A percentile compares a stretch with the other conserved stretches of the same genome.
Evolutionary conservation across 2,113 vertebrate species (phyloP).

Genomic region (Elephantulus edwardii): DNA sequence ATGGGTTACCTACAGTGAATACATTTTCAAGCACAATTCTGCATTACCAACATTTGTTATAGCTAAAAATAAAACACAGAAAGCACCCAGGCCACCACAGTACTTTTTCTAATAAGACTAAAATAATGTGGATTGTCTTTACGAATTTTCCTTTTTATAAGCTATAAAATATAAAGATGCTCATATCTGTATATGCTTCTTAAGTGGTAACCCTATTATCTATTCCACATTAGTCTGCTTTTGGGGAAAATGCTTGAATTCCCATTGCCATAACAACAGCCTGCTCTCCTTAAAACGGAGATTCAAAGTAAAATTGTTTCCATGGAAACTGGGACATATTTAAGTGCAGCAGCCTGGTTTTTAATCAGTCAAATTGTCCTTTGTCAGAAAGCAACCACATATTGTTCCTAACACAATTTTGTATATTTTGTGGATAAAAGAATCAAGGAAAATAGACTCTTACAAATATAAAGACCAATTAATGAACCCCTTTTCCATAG

Average conservation of each 20-base stretch:
- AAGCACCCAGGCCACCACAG: neutral
- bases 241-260: conserved; percentile 52
- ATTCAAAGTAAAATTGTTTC: conserved; percentile 83
- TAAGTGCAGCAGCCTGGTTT: conserved; percentile 79
- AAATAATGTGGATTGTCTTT: neutral
- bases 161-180: neutral
- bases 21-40: conserved; percentile 19
- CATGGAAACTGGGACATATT: conserved; percentile 82
- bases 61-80: conserved; percentile 64
- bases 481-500: neutral
- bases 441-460: neutral
- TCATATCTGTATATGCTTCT: conserved; percentile 20
- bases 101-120: neutral
- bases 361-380: conserved; percentile 82
- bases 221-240: neutral
- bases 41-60: conserved; percentile 34
- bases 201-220: conserved; percentile 46
- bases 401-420: conserved; percentile 25
- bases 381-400: conserved; percentile 69
- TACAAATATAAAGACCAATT: conserved; percentile 21
- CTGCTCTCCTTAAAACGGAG: conserved; percentile 80
- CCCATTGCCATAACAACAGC: conserved; percentile 84
- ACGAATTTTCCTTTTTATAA: neutral
- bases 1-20: conserved; percentile 19
- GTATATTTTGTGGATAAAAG: conserved; percentile 4